Percentiles rank a stretch among this genome's conserved stretches.
phyloP scores from a whole-genome alignment of 92 coral and sea anemone species.

The Actinostola sp. region DNA sequence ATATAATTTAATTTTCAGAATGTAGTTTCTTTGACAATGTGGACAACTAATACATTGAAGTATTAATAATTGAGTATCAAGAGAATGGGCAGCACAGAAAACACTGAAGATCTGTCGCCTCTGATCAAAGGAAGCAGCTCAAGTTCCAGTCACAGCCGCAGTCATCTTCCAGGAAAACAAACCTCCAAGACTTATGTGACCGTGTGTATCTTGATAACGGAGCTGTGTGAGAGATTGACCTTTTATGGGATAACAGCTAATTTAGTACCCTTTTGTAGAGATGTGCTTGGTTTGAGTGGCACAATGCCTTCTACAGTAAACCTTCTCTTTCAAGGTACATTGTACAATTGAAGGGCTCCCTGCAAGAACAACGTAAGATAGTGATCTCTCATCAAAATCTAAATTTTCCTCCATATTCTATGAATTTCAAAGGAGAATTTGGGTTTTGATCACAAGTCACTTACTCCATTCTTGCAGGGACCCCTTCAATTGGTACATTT shows the following conservation, averaged over 20 bases:
- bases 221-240: constrained; percentile 84
- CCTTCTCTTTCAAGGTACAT: constrained; percentile 73
- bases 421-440: background rate
- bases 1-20: too few relatives aligned
- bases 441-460: too few relatives aligned
- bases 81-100: too few relatives aligned
- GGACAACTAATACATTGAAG: too few relatives aligned
- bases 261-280: constrained; percentile 64
- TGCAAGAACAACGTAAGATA: too few relatives aligned
- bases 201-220: constrained; percentile 80
- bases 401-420: too few relatives aligned
- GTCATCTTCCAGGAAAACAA: constrained; percentile 55
- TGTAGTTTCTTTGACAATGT: too few relatives aligned
- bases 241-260: constrained; percentile 88
- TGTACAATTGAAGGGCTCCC: too few relatives aligned
- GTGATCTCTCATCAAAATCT: too few relatives aligned
- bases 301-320: constrained; percentile 72
- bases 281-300: constrained; percentile 30
- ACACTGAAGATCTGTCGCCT: constrained; percentile 18
- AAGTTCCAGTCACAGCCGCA: constrained; percentile 1
- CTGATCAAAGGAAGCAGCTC: constrained; percentile 16
- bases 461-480: too few relatives aligned
- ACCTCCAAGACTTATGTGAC: constrained; percentile 46
- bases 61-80: too few relatives aligned
- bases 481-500: too few relatives aligned